These are phyloP conservation scores for Unio pictorum DNA, from an alignment of 2,888 invertebrate species.

Conservation along the genomic window DNA sequence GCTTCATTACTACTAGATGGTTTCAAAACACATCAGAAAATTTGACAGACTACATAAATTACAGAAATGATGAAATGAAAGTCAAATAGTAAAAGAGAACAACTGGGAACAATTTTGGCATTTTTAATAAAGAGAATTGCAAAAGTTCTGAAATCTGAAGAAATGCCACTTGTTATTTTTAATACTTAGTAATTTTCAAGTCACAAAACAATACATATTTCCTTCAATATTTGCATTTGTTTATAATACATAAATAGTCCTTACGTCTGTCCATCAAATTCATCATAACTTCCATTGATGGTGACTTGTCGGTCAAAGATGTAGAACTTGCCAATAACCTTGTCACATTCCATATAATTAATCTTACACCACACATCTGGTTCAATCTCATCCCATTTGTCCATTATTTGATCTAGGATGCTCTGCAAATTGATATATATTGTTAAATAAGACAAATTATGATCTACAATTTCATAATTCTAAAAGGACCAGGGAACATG, in stretches of 20 bases:
- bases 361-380: conserved; percentile 99
- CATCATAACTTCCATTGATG: conserved; percentile 95
- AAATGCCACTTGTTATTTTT: too few species aligned
- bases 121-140: too few species aligned
- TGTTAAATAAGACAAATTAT: not conserved
- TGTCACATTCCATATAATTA: conserved; percentile 94
- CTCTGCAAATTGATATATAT: conserved; percentile 68
- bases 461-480: not conserved
- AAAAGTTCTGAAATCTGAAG: too few species aligned
- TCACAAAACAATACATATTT: not conserved
- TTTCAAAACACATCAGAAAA: too few species aligned
- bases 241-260: not conserved
- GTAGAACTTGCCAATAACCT: conserved; percentile 94
- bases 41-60: too few species aligned
- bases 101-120: too few species aligned
- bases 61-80: too few species aligned
- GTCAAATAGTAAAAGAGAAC: too few species aligned
- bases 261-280: conserved; percentile 84
- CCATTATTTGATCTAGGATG: conserved; percentile 25
- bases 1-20: too few species aligned
- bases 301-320: conserved; percentile 95
- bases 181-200: too few species aligned
- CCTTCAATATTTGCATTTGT: not conserved
- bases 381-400: conserved; percentile 86
- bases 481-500: not conserved